A percentile compares a stretch with the other conserved stretches of the same genome.
Evolutionary conservation across 1,140 invertebrate species (phyloP).

Genomic region (Dreissena rostriformis): DNA sequence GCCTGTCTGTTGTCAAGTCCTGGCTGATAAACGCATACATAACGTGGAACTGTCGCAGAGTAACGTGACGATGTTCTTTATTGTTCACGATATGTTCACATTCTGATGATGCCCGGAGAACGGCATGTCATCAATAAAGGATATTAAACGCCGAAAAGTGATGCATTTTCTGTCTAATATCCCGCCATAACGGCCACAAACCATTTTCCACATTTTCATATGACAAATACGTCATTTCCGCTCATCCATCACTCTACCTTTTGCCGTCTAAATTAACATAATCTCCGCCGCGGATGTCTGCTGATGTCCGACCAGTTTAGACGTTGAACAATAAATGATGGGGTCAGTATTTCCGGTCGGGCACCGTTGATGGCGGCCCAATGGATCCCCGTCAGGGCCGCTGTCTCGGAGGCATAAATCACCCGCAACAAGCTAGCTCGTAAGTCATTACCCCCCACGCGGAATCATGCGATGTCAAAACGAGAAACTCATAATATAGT

Average conservation of each 20-base stretch:
- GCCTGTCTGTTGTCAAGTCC: too few species aligned
- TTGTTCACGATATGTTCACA: too few species aligned
- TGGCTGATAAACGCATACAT: too few species aligned
- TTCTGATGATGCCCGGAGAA: too few species aligned
- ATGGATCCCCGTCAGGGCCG: slow-evolving; percentile 28
- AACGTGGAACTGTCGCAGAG: too few species aligned
- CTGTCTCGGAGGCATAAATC: slow-evolving; percentile 50
- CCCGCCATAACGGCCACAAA: neutral
- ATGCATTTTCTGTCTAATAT: too few species aligned
- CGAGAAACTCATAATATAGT: slow-evolving; percentile 51
- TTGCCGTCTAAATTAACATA: slow-evolving; percentile 10
- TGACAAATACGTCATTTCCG: slow-evolving; percentile 9
- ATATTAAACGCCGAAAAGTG: neutral
- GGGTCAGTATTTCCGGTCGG: slow-evolving; percentile 46
- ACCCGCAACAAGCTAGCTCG: slow-evolving; percentile 24
- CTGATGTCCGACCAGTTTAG: slow-evolving; percentile 21
- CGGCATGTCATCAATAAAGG: neutral
- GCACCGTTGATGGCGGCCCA: slow-evolving; percentile 43
- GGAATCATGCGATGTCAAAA: slow-evolving; percentile 55
- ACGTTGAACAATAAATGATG: slow-evolving; percentile 50
- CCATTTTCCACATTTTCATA: slow-evolving; percentile 6
- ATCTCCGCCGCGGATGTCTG: neutral
- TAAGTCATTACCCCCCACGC: slow-evolving; percentile 36
- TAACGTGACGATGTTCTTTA: too few species aligned
- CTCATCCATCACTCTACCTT: slow-evolving; percentile 7